Conservation (phyloP, 2,113 vertebrate genomes). For the Sinocyclocheilus anophthalmus region DNA sequence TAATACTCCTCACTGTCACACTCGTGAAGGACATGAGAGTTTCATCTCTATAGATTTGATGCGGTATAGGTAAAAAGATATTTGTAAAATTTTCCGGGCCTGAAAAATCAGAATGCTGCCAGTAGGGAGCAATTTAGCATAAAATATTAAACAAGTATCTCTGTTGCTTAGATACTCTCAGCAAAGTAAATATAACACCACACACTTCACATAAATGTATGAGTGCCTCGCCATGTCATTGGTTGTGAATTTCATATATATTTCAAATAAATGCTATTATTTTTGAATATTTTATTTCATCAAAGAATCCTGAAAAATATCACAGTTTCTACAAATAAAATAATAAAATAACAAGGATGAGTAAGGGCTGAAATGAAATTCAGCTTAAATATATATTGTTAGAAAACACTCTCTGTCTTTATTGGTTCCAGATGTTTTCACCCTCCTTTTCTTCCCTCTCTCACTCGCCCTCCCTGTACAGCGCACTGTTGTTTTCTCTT, state of each 20-base stretch:
- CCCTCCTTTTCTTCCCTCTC: no score
- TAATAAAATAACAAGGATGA: no score
- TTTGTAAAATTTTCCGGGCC: background rate
- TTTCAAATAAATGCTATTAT: no score
- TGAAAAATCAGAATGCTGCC: background rate
- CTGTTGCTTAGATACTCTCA: background rate
- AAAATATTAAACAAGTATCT: background rate
- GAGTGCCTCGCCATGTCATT: background rate
- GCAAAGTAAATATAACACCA: background rate
- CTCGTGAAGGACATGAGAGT: background rate
- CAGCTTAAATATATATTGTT: no score
- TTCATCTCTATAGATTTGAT: background rate
- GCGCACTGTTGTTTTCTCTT: no score
- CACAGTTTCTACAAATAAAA: background rate
- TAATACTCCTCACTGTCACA: background rate
- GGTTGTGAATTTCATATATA: background rate
- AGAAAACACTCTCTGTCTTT: no score
- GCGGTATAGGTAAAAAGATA: background rate
- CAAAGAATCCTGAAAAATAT: background rate
- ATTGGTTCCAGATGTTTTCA: no score
- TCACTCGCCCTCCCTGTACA: no score
- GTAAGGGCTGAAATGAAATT: no score
- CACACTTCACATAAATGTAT: background rate
- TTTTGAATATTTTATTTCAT: background rate
- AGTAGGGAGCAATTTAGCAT: conserved; percentile 2